These are phyloP conservation scores for Hyles vespertilio DNA, from an alignment of 1,140 invertebrate genomes.

Conservation along the genomic window DNA sequence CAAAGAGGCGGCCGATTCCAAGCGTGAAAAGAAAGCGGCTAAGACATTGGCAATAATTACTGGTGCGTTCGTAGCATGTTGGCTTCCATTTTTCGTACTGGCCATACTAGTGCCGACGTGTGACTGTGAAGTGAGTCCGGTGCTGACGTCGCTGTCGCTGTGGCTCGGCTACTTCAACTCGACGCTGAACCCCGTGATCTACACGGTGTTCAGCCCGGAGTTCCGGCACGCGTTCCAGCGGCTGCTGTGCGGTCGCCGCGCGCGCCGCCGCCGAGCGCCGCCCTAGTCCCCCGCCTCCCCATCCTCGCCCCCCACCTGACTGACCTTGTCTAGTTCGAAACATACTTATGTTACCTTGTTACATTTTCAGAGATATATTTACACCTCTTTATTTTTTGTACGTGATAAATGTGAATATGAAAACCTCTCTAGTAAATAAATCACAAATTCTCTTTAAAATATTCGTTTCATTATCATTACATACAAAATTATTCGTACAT, in stretches of 20 bases:
- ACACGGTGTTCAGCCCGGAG: conserved; percentile 92
- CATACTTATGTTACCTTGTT: conserved; percentile 67
- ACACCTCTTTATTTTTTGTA: conserved; percentile 74
- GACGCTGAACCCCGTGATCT: conserved; percentile 92
- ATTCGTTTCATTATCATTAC: conserved; percentile 26
- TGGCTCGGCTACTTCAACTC: conserved; percentile 94
- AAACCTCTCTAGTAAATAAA: conserved; percentile 63
- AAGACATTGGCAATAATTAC: conserved; percentile 95
- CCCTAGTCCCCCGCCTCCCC: conserved; percentile 34
- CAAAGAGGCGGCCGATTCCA: conserved; percentile 84
- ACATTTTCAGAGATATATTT: conserved; percentile 76
- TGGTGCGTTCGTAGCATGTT: conserved; percentile 91
- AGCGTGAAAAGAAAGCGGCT: conserved; percentile 92
- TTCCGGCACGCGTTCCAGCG: conserved; percentile 91
- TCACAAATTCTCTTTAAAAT: conserved; percentile 49
- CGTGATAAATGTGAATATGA: conserved; percentile 61
- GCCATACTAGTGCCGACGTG: conserved; percentile 89
- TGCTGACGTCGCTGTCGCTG: conserved; percentile 83
- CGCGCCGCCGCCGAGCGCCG: conserved; percentile 67
- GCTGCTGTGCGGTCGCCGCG: conserved; percentile 82
- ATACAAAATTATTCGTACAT: too few relatives aligned
- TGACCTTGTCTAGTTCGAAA: conserved; percentile 63
- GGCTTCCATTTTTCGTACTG: conserved; percentile 93
- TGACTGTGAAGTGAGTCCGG: conserved; percentile 73
- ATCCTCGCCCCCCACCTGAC: conserved; percentile 44